Conservation (phyloP, 2,888 invertebrate species). For the Fissipunctia ypsillon region DNA sequence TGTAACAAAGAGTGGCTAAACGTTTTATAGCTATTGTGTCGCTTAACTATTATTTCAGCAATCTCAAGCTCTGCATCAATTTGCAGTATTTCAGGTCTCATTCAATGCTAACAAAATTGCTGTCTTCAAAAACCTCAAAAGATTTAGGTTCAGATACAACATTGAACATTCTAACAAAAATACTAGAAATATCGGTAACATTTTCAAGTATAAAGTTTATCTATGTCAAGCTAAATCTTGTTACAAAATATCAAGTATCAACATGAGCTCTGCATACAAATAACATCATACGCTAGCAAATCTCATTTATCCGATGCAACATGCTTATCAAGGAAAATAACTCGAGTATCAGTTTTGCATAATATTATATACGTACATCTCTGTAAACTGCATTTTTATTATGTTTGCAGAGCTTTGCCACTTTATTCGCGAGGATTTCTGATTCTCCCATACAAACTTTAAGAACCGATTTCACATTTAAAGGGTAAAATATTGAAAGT, state of each 20-base stretch:
- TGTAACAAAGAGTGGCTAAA: not conserved
- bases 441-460: not conserved
- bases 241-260: constrained; percentile 10
- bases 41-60: not conserved
- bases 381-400: not conserved
- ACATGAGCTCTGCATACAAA: constrained; percentile 20
- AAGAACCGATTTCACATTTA: not conserved
- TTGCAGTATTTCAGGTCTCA: not conserved
- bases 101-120: not conserved
- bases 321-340: constrained; percentile 14
- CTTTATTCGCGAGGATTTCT: not conserved
- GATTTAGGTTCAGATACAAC: not conserved
- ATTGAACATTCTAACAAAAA: not conserved
- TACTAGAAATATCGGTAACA: not conserved
- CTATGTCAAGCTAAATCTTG: constrained; percentile 13
- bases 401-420: not conserved
- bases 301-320: constrained; percentile 17
- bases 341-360: constrained; percentile 11
- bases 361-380: not conserved
- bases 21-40: not conserved
- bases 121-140: not conserved
- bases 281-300: constrained; percentile 24
- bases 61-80: not conserved
- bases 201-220: constrained; percentile 13
- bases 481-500: not conserved